Conservation (phyloP, 2,888 invertebrate genomes). For the Sinotaia quadrata region DNA sequence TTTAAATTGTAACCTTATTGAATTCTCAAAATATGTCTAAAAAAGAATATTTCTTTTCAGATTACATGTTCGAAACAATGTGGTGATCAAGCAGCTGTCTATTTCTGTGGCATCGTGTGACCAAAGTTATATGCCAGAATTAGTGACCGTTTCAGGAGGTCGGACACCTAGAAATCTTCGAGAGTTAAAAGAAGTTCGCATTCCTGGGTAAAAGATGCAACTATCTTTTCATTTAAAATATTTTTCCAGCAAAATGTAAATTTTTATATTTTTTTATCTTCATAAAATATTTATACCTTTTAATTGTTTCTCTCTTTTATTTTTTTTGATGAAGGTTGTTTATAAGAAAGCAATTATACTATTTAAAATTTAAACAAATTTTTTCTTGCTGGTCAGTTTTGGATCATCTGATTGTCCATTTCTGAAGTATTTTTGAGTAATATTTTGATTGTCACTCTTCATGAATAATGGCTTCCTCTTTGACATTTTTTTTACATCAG, state of each 20-base stretch:
- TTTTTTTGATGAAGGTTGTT: not conserved
- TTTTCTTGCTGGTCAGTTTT: no score
- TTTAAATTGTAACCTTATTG: no score
- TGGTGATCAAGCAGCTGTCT: slow-evolving; percentile 67
- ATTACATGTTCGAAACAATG: slow-evolving; percentile 62
- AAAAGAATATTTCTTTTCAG: no score
- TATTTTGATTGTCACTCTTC: no score
- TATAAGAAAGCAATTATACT: no score
- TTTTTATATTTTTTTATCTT: not conserved
- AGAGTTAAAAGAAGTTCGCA: slow-evolving; percentile 65
- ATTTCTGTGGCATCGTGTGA: slow-evolving; percentile 65
- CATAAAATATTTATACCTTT: not conserved
- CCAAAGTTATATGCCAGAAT: slow-evolving; percentile 71
- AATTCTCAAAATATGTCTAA: no score
- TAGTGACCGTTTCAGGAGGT: slow-evolving; percentile 65
- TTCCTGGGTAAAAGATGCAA: slow-evolving; percentile 55
- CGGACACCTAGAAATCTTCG: slow-evolving; percentile 53
- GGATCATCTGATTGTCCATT: no score
- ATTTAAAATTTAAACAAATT: no score
- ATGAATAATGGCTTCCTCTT: no score
- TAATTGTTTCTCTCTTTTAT: not conserved
- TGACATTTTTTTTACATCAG: no score
- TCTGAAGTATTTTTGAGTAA: no score
- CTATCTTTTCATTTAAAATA: not conserved
- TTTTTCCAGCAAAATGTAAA: not conserved